Conservation (phyloP, 2,797 vertebrate genomes). For the Darevskia nairensis region DNA sequence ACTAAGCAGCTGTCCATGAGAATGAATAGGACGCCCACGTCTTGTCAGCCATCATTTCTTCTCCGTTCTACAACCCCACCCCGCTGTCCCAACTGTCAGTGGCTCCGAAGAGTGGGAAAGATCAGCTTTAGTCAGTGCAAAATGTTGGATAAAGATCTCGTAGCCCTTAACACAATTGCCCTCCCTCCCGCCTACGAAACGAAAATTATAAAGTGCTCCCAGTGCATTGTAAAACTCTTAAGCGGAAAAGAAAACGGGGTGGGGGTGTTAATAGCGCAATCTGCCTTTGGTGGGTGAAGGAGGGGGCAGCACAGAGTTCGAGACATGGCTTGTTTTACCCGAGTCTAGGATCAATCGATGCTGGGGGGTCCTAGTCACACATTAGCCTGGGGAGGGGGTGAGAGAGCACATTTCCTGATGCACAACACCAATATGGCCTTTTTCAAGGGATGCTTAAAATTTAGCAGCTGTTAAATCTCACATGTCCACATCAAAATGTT, state of each 20-base stretch:
- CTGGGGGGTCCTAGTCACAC: too few relatives aligned
- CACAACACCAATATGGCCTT: background rate
- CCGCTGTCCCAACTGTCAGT: slow-evolving; percentile 47
- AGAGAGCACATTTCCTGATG: too few relatives aligned
- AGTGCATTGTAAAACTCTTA: slow-evolving; percentile 81
- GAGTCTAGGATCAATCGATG: slow-evolving; percentile 24
- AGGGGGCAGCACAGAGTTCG: slow-evolving; percentile 27
- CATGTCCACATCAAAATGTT: too few relatives aligned
- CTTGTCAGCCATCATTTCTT: slow-evolving; percentile 35
- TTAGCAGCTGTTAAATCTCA: background rate
- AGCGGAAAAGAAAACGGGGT: slow-evolving; percentile 57
- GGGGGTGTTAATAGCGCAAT: slow-evolving; percentile 51
- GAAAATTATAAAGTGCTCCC: slow-evolving; percentile 80
- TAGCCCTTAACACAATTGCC: slow-evolving; percentile 76
- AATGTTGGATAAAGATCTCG: slow-evolving; percentile 57
- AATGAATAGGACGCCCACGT: background rate
- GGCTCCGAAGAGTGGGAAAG: slow-evolving; percentile 55
- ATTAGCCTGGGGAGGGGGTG: background rate
- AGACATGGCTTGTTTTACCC: slow-evolving; percentile 10
- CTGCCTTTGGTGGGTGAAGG: slow-evolving; percentile 74
- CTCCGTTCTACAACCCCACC: slow-evolving; percentile 51
- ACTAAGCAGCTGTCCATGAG: slow-evolving; percentile 33
- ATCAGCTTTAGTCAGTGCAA: slow-evolving; percentile 70
- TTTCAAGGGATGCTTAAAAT: background rate
- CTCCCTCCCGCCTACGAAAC: slow-evolving; percentile 68